Conservation (phyloP, 2,113 vertebrate species). For the Empidonax traillii region DNA sequence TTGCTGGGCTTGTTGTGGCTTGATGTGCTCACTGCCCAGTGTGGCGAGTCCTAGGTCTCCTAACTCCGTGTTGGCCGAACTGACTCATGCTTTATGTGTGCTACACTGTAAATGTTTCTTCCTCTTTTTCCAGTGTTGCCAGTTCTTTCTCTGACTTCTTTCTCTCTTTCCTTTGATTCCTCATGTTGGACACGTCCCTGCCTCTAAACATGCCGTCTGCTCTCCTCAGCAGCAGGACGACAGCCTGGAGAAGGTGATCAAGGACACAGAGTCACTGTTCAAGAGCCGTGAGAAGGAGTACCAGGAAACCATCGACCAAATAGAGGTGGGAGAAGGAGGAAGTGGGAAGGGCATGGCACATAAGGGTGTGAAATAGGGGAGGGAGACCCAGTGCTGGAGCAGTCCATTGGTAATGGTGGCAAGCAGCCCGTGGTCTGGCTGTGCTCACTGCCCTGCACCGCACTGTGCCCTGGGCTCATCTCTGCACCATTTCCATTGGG, state of each 20-base stretch:
- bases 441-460: not conserved
- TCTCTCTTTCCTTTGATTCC: not conserved
- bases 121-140: not conserved
- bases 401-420: not conserved
- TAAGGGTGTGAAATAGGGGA: not conserved
- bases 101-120: not conserved
- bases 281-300: conserved; percentile 96
- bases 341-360: not conserved
- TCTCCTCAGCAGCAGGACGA: conserved; percentile 82
- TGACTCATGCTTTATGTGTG: not conserved
- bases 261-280: conserved; percentile 94
- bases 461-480: not conserved
- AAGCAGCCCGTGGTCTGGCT: not conserved
- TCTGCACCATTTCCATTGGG: not conserved
- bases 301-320: conserved; percentile 97
- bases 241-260: conserved; percentile 95
- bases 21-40: not conserved
- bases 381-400: not conserved
- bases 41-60: not conserved
- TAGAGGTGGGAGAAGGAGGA: conserved; percentile 81
- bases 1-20: not conserved
- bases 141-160: not conserved
- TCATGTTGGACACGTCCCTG: not conserved
- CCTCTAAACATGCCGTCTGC: not conserved
- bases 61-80: not conserved